Evolutionary conservation across 2,888 invertebrate genomes (phyloP).

Genomic region (Drosophila peninsularis): DNA sequence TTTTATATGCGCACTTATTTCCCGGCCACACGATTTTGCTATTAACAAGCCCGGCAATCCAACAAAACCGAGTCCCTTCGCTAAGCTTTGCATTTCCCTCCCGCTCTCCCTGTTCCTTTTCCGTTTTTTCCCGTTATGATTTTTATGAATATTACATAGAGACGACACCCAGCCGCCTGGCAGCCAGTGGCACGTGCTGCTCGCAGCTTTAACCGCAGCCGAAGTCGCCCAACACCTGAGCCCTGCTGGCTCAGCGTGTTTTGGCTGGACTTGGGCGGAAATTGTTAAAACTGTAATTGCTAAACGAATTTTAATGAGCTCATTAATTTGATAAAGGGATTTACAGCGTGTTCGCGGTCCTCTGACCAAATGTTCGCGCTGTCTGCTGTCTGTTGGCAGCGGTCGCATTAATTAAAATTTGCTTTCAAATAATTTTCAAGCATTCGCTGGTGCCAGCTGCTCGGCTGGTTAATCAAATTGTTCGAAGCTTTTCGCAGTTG

Average conservation of each 20-base stretch:
- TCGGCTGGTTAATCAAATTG: slow-evolving; percentile 67
- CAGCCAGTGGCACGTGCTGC: slow-evolving; percentile 15
- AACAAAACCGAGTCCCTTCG: slow-evolving; percentile 11
- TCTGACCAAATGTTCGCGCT: slow-evolving; percentile 56
- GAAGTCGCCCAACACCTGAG: slow-evolving; percentile 59
- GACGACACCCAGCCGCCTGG: slow-evolving; percentile 24
- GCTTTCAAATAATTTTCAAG: slow-evolving; percentile 69
- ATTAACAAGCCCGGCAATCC: slow-evolving; percentile 57
- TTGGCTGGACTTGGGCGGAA: slow-evolving; percentile 57
- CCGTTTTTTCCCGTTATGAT: slow-evolving; percentile 51
- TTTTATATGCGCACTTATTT: slow-evolving; percentile 73
- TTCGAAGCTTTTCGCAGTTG: slow-evolving; percentile 42
- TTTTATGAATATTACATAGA: slow-evolving; percentile 61
- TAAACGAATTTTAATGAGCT: slow-evolving; percentile 83
- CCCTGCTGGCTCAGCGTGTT: slow-evolving; percentile 61
- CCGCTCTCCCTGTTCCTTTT: too few species aligned
- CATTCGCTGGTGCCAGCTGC: slow-evolving; percentile 43
- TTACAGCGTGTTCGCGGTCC: slow-evolving; percentile 77
- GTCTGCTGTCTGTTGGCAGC: slow-evolving; percentile 23
- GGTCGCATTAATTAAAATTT: slow-evolving; percentile 76
- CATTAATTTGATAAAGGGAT: slow-evolving; percentile 83
- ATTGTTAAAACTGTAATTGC: slow-evolving; percentile 82
- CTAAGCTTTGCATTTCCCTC: slow-evolving; percentile 47
- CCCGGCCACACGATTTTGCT: slow-evolving; percentile 72
- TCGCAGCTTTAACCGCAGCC: slow-evolving; percentile 36